Base-by-base conservation (phyloP, 2,888 invertebrate genomes). In the Strigamia maritima region DNA sequence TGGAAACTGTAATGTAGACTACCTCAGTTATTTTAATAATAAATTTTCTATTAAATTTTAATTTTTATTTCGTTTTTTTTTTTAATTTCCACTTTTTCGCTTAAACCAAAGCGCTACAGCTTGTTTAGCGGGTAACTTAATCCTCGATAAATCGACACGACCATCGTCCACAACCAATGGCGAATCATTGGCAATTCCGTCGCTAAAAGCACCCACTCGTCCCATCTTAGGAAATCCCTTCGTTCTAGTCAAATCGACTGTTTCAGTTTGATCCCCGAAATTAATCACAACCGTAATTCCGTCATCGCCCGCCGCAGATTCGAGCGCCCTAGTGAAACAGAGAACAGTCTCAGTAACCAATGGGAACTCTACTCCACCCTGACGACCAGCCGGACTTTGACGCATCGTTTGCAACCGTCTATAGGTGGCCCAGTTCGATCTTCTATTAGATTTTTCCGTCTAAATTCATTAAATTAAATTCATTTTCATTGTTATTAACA, bases 271-370 rank as follows among this genome's bases (percentile, higher is more conserved):
- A 12, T 85, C 85, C 0, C 88, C 87, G n/a, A 92, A 90, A 87
- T 94, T 94, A 83, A 90, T 90, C 77, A 91, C 90, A 31, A 92
- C 91, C 83, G 93, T 87, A 86, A 90, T 92, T 24, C 93, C 93
- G 3, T 14, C 14, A 4, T 4, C 19, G 3, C 16, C 14, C 16
- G 8, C 19, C 16, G 12, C 6, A 10, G 7, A 12, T 14, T 38
- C n/a, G 22, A 16, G 10, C 14, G 40, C 6, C 12, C 40, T 31
- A 35, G 40, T n/a, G 22, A 76, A 76, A 31, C 8, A 4, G 7
- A 76, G 22, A 28, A 78, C 31, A 8, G 28, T 16, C 8, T 78
- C 70, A 14, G 22, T 65, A 3, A 78, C 70, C 14, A 78, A 14
- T 7, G 78, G 78, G 31, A 54, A 78, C 26, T 65, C n/a, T 2